These are phyloP conservation scores for Marmota flaviventris DNA, from an alignment of 2,113 vertebrate genomes.

Conservation along the genomic window DNA sequence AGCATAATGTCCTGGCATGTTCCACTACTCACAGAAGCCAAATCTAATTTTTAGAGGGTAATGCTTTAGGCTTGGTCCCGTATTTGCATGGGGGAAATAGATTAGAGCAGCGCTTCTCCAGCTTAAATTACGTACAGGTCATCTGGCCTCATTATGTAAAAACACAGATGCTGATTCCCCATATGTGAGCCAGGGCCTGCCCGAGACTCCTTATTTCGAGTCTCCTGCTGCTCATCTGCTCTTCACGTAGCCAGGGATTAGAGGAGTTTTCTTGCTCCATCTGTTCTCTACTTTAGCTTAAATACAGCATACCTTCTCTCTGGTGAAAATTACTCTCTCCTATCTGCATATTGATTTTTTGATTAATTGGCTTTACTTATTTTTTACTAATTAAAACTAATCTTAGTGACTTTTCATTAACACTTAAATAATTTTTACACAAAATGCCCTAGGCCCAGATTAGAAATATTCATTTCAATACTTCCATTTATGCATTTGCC, in stretches of 20 bases:
- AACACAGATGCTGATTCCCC: not conserved
- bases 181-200: not conserved
- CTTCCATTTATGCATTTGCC: not conserved
- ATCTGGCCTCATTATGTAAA: not conserved
- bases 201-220: not conserved
- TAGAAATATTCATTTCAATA: constrained; percentile 29
- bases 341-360: not conserved
- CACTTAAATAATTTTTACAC: not conserved
- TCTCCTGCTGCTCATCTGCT: no score
- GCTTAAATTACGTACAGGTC: not conserved
- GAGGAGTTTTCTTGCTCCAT: not conserved
- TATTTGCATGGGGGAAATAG: not conserved
- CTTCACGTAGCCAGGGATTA: not conserved
- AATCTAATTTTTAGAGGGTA: not conserved
- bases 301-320: not conserved
- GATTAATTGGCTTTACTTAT: not conserved
- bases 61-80: not conserved
- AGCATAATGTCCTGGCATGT: no score
- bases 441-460: not conserved
- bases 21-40: not conserved
- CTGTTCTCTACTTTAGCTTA: not conserved
- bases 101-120: not conserved
- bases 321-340: not conserved
- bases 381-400: constrained; percentile 50
- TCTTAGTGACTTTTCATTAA: not conserved